These are phyloP conservation scores for Bufo gargarizans DNA, from an alignment of 2,113 vertebrate genomes.

Conservation along the genomic window DNA sequence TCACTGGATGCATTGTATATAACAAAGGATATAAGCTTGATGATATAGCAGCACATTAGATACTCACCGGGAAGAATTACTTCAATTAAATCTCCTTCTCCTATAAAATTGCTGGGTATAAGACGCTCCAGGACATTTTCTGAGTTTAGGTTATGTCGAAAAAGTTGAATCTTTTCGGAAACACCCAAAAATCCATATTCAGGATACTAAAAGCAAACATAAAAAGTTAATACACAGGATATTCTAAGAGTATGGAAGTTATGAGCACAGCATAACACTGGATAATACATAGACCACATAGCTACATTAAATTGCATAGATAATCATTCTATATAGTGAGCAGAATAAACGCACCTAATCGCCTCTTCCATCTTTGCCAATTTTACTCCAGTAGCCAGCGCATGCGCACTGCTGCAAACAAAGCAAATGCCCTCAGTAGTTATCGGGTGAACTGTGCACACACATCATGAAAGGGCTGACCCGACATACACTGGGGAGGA, in stretches of 20 bases:
- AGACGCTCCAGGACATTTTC: conserved; percentile 49
- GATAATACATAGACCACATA: background rate
- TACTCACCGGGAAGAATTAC: conserved; percentile 46
- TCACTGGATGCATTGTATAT: background rate
- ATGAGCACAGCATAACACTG: background rate
- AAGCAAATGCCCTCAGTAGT: too few relatives aligned
- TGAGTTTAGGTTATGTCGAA: conserved; percentile 50
- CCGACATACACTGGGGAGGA: too few relatives aligned
- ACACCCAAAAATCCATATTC: conserved; percentile 56
- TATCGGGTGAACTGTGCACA: too few relatives aligned
- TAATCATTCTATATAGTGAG: background rate
- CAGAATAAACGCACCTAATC: too few relatives aligned
- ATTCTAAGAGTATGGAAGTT: background rate
- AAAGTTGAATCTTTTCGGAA: conserved; percentile 53
- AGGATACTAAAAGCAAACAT: conserved; percentile 32
- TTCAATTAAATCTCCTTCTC: conserved; percentile 49
- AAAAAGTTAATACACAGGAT: background rate
- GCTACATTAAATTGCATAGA: background rate
- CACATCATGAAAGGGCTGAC: too few relatives aligned
- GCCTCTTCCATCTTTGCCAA: too few relatives aligned
- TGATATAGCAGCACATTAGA: background rate
- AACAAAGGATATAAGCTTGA: background rate
- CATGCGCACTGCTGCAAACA: too few relatives aligned
- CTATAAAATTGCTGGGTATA: conserved; percentile 1
- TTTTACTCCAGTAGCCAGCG: too few relatives aligned